Evolutionary conservation across 1,140 invertebrate species (phyloP), one percentile per base, ranked within the genome.

Genomic region (Listronotus oregonensis): DNA sequence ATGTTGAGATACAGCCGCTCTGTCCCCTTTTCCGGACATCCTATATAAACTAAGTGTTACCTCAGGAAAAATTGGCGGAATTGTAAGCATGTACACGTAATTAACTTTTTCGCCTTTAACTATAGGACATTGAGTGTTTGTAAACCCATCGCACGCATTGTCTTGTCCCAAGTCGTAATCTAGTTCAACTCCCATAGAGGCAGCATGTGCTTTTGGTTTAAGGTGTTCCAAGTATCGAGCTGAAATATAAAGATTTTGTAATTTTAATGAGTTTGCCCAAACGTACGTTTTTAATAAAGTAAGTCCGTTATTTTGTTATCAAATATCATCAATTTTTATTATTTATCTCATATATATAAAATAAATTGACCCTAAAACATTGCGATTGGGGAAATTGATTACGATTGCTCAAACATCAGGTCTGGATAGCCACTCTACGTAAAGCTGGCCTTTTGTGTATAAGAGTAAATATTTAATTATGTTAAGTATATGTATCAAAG

Each of bases 51-150:
- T 34, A 6, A 47, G 27, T 34, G n/a, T 60, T 42, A 70, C 60
- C 55, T 70, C 59, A 6, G 69, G 66, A 66, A 68, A 68, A 31
- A 71, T 42, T 1, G 46, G 2, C 21, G 57, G 50, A 32, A 71
- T 51, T 42, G 12, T 47, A 42, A 71, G 63, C 5, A 12, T 17
- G 43, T 66, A 63, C 14, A 49, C 14, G 37, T 71, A 71, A 32
- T 68, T 60, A 34, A 69, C 17, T 27, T 42, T 37, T 43, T 71
- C 67, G 3, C 51, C 39, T 40, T 64, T 39, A 27, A 51, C 66
- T 34, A 71, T 47, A 27, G 69, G 69, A 64, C 69, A 71, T 49
- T 43, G 52, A 3, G 69, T 69, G 18, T 71, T 69, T 4, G 51
- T 60, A 27, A 71, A 34, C 17, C 69, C 67, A 34, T 37, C 67